These are phyloP conservation scores for Rhinopomastus cyanomelas DNA, from an alignment of 2,113 vertebrate genomes.

Conservation along the genomic window DNA sequence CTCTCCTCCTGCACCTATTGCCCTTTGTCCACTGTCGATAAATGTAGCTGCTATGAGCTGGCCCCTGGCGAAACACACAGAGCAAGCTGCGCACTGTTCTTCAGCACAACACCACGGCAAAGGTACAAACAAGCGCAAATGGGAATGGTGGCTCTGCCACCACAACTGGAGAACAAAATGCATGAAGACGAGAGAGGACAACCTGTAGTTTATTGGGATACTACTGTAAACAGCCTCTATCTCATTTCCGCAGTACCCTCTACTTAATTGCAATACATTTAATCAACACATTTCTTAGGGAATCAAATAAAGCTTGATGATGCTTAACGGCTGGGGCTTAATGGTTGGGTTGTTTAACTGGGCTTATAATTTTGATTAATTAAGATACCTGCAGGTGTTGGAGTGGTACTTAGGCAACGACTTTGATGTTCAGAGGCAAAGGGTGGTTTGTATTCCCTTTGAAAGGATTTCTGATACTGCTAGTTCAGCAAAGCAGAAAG, in stretches of 20 bases:
- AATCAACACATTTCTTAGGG: conserved; percentile 62
- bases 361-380: conserved; percentile 63
- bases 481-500: conserved; percentile 20
- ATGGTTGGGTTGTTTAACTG: conserved; percentile 54
- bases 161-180: not conserved
- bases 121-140: not conserved
- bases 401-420: conserved; percentile 26
- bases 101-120: not conserved
- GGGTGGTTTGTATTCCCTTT: not conserved
- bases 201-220: not conserved
- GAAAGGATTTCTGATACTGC: not conserved
- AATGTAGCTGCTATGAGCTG: not conserved
- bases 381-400: conserved; percentile 58
- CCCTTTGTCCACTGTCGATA: not conserved
- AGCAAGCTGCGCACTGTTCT: not conserved
- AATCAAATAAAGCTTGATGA: conserved; percentile 61
- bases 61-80: not conserved
- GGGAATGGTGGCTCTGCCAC: not conserved
- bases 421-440: conserved; percentile 27
- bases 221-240: not conserved
- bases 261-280: conserved; percentile 36
- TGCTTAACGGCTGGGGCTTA: conserved; percentile 42
- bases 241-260: conserved; percentile 4
- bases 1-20: not conserved
- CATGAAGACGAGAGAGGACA: not conserved